These are phyloP conservation scores for Lathronympha strigana DNA, from an alignment of 2,888 invertebrate genomes.

Conservation along the genomic window DNA sequence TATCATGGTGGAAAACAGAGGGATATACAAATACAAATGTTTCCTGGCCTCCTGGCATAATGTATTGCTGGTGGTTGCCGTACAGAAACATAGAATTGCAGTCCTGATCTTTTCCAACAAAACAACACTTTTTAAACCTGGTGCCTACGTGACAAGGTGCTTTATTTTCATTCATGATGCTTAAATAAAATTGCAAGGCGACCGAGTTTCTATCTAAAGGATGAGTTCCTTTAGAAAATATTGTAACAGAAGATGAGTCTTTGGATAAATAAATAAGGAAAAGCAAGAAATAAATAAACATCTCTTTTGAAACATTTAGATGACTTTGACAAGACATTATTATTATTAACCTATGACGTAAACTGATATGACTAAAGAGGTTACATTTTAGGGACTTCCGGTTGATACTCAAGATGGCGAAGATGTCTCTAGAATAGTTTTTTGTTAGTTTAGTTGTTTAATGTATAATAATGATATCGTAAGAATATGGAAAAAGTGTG, in stretches of 20 bases:
- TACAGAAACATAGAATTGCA: constrained; percentile 22
- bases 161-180: constrained; percentile 23
- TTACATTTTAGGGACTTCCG: no score
- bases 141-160: constrained; percentile 16
- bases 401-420: no score
- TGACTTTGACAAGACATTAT: constrained; percentile 6
- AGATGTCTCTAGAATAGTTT: no score
- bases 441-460: no score
- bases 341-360: no score
- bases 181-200: constrained; percentile 31
- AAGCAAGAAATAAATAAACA: constrained; percentile 31
- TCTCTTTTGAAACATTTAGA: constrained; percentile 29
- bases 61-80: background rate
- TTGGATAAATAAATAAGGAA: constrained; percentile 13
- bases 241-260: constrained; percentile 16
- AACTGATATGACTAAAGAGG: no score
- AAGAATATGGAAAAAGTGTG: no score
- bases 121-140: constrained; percentile 25
- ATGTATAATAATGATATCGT: no score
- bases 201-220: constrained; percentile 26
- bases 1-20: constrained; percentile 36
- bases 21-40: constrained; percentile 31
- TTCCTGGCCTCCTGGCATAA: constrained; percentile 20
- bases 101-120: constrained; percentile 12
- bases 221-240: constrained; percentile 23